Evolutionary conservation across 2,113 vertebrate genomes (phyloP).

Genomic region (Aptenodytes forsteri): DNA sequence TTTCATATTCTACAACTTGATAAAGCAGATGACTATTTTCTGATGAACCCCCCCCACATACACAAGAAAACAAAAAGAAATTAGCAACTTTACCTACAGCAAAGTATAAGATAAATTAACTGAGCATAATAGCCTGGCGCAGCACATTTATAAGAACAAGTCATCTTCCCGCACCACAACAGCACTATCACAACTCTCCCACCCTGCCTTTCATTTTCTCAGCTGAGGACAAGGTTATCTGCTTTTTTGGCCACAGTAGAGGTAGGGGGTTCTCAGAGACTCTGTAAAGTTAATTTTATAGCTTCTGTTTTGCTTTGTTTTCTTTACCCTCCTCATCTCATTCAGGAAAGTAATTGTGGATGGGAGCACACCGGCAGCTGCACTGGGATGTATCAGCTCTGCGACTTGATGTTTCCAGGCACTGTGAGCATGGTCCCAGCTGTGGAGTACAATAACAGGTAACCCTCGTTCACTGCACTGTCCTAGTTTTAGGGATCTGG

Average conservation of each 20-base stretch:
- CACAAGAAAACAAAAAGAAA: neutral
- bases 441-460: neutral
- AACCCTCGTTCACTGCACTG: neutral
- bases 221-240: neutral
- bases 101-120: neutral
- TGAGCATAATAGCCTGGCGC: neutral
- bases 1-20: neutral
- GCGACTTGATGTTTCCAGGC: neutral
- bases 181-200: neutral
- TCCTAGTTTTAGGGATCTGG: neutral
- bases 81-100: neutral
- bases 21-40: neutral
- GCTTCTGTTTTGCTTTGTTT: neutral
- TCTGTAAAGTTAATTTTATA: neutral
- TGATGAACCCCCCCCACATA: accelerated
- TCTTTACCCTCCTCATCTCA: neutral
- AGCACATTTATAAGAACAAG: neutral
- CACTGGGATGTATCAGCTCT: neutral
- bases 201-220: neutral
- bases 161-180: neutral
- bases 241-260: neutral
- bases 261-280: neutral
- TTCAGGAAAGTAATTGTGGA: neutral
- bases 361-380: neutral
- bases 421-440: neutral